These are phyloP conservation scores for Zosterops hypoxanthus DNA, from an alignment of 2,113 vertebrate genomes.

Conservation along the genomic window DNA sequence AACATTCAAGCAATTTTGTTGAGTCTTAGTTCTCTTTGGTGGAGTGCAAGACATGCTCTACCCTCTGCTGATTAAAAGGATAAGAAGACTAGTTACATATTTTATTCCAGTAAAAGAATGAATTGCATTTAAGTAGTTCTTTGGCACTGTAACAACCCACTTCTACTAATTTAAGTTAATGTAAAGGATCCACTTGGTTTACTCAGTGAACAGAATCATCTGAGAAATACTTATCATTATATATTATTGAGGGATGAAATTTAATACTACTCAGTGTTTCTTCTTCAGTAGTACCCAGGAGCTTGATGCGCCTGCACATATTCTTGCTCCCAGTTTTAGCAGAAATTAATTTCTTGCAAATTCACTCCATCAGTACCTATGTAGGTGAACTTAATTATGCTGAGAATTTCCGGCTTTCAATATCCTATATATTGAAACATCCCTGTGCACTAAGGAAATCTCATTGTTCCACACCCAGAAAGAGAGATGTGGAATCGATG, in stretches of 20 bases:
- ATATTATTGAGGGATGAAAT: background rate
- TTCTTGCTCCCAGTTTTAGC: background rate
- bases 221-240: background rate
- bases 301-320: background rate
- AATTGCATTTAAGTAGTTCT: background rate
- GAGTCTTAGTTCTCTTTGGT: background rate
- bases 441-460: background rate
- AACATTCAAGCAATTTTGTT: background rate
- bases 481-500: background rate
- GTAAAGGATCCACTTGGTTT: background rate
- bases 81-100: background rate
- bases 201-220: background rate
- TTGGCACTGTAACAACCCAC: background rate
- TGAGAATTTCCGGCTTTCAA: background rate
- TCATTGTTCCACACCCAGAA: background rate
- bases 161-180: background rate
- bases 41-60: background rate
- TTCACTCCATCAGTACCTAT: fast-evolving
- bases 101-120: background rate
- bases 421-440: background rate
- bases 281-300: background rate
- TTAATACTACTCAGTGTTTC: background rate
- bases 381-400: background rate
- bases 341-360: background rate
- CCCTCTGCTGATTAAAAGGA: background rate